phyloP scores from a whole-genome alignment of 2,888 invertebrate genomes.

The Sicus ferrugineus region DNA sequence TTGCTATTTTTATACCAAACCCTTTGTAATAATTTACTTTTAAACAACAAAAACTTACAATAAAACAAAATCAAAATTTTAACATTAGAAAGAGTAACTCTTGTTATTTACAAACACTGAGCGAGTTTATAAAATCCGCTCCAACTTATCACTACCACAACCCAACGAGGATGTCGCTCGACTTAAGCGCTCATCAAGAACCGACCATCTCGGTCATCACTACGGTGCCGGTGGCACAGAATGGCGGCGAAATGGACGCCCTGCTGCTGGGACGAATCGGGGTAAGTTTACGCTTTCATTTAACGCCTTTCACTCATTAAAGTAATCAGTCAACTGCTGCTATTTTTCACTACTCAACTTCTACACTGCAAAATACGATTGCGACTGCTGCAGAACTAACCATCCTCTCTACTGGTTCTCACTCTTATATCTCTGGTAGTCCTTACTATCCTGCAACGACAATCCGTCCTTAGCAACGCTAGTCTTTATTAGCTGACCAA shows the following conservation, averaged over 20 bases:
- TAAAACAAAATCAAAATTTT: background rate
- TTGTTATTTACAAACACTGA: background rate
- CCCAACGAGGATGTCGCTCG: constrained; percentile 55
- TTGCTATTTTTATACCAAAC: constrained; percentile 39
- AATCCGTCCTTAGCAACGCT: too few relatives aligned
- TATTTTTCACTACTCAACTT: background rate
- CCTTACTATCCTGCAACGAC: too few relatives aligned
- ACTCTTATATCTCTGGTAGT: background rate
- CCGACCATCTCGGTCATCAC: constrained; percentile 62
- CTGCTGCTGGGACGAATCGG: constrained; percentile 78
- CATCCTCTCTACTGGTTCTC: background rate
- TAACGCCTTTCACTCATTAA: background rate
- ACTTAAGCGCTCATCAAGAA: constrained; percentile 58
- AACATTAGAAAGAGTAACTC: background rate
- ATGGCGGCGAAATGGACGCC: constrained; percentile 82
- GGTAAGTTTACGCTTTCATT: constrained; percentile 68
- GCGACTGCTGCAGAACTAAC: background rate
- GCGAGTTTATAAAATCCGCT: background rate
- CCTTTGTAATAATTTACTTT: constrained; percentile 9
- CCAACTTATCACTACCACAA: background rate
- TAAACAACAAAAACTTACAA: background rate
- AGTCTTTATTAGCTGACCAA: too few relatives aligned
- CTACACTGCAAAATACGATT: background rate
- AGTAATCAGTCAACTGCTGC: background rate
- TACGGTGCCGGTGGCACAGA: constrained; percentile 60